These are phyloP conservation scores for Blennius ocellaris DNA, from an alignment of 2,113 vertebrate genomes.

Conservation along the genomic window DNA sequence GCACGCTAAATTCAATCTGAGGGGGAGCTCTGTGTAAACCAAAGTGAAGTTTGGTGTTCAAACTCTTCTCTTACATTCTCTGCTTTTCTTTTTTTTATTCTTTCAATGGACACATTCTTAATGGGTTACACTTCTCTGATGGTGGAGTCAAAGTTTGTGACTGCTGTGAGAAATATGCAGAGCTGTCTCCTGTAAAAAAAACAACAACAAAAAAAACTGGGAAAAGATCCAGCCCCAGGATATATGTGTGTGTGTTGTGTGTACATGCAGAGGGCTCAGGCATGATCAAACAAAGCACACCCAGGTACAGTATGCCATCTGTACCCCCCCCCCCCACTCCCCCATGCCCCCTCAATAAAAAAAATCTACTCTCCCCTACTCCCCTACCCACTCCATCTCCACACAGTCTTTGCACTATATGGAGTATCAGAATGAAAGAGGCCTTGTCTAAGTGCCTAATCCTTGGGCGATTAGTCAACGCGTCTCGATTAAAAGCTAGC, in stretches of 20 bases:
- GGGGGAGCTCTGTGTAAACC: no score
- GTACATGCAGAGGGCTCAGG: conserved; percentile 47
- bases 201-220: conserved; percentile 7
- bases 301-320: conserved; percentile 76
- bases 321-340: conserved; percentile 21
- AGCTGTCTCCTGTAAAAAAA: conserved; percentile 43
- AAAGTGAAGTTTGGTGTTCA: no score
- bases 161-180: conserved; percentile 74
- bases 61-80: not conserved
- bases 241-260: conserved; percentile 46
- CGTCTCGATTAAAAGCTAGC: conserved; percentile 75
- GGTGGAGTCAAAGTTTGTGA: conserved; percentile 37
- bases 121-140: conserved; percentile 8
- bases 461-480: conserved; percentile 80
- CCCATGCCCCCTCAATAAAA: not conserved
- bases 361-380: conserved; percentile 35
- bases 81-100: conserved; percentile 6
- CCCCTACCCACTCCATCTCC: conserved; percentile 44
- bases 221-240: conserved; percentile 67
- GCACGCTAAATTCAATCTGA: conserved; percentile 46
- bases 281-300: conserved; percentile 80
- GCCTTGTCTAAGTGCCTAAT: conserved; percentile 82
- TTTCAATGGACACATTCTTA: not conserved
- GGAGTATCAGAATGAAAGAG: conserved; percentile 78
- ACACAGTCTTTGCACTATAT: conserved; percentile 35